Conservation (phyloP, 1,140 invertebrate species). For the Nephotettix cincticeps region DNA sequence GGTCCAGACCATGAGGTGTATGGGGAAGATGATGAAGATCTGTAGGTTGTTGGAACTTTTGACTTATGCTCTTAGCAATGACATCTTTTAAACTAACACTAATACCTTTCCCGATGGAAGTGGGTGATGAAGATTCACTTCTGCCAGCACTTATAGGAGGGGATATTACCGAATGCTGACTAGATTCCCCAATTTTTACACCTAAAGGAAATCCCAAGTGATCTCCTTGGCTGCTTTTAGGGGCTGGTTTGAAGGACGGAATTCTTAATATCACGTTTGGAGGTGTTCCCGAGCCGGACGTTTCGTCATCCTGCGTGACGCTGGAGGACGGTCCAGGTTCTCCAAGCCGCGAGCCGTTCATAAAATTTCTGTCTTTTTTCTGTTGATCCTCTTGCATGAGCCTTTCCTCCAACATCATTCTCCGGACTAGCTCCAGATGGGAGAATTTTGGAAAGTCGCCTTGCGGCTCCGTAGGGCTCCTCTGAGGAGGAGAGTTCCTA, state of each 20-base stretch:
- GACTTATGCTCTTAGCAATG: constrained; percentile 85
- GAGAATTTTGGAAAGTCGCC: constrained; percentile 38
- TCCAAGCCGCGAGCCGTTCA: constrained; percentile 25
- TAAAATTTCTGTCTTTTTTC: constrained; percentile 31
- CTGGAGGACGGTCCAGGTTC: constrained; percentile 33
- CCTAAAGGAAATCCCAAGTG: constrained; percentile 44
- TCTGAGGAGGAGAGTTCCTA: constrained; percentile 19
- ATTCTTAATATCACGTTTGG: constrained; percentile 81
- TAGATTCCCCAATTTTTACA: constrained; percentile 39
- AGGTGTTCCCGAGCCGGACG: constrained; percentile 38
- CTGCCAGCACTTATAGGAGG: constrained; percentile 45
- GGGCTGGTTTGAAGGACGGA: constrained; percentile 84
- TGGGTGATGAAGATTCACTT: constrained; percentile 53
- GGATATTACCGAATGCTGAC: constrained; percentile 48
- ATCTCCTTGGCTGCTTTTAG: constrained; percentile 56
- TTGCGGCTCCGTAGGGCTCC: constrained; percentile 37
- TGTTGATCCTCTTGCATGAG: constrained; percentile 32
- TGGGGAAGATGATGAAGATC: constrained; percentile 24
- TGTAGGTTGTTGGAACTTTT: constrained; percentile 76
- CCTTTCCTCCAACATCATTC: constrained; percentile 40
- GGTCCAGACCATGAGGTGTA: constrained; percentile 42
- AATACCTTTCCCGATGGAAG: constrained; percentile 53
- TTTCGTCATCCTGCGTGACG: constrained; percentile 24
- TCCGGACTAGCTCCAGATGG: constrained; percentile 37
- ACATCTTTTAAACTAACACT: constrained; percentile 66